Percentiles rank a stretch among this genome's conserved stretches.
phyloP scores from a whole-genome alignment of 2,113 vertebrate species.

The Coryphaenoides rupestris region DNA sequence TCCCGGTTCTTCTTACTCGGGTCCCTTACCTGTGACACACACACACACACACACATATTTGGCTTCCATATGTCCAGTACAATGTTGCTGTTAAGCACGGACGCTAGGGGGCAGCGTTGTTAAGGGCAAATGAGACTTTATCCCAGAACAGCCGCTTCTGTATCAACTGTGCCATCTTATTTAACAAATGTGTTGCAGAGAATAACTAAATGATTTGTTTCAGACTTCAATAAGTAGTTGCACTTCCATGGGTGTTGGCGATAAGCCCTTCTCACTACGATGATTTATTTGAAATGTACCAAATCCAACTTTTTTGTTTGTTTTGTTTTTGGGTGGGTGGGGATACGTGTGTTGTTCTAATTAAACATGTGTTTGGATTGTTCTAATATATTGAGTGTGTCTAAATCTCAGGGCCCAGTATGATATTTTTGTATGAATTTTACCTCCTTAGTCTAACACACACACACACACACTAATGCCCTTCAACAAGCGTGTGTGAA shows the following conservation, averaged over 20 bases:
- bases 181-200: slow-evolving; percentile 16
- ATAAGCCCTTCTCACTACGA: slow-evolving; percentile 5
- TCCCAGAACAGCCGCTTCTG: background rate
- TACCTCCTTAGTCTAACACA: background rate
- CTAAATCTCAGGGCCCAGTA: slow-evolving; percentile 72
- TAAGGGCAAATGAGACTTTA: background rate
- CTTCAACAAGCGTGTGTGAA: slow-evolving; percentile 11
- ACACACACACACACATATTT: background rate
- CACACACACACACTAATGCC: slow-evolving; percentile 51
- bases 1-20: slow-evolving; percentile 1
- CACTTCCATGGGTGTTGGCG: too few relatives aligned
- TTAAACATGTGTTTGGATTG: slow-evolving; percentile 26
- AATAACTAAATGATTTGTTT: slow-evolving; percentile 5
- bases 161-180: slow-evolving; percentile 51
- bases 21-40: background rate
- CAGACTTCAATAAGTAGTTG: background rate
- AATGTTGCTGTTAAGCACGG: too few relatives aligned
- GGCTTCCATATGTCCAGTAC: too few relatives aligned
- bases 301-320: slow-evolving; percentile 36
- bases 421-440: slow-evolving; percentile 41
- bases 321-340: slow-evolving; percentile 3
- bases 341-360: slow-evolving; percentile 7
- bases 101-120: too few relatives aligned
- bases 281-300: slow-evolving; percentile 27
- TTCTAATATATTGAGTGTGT: slow-evolving; percentile 34